Percentiles rank a stretch among this genome's conserved stretches.
Conservation (phyloP, 2,888 invertebrate species). For the Mesorhabditis sp. region DNA sequence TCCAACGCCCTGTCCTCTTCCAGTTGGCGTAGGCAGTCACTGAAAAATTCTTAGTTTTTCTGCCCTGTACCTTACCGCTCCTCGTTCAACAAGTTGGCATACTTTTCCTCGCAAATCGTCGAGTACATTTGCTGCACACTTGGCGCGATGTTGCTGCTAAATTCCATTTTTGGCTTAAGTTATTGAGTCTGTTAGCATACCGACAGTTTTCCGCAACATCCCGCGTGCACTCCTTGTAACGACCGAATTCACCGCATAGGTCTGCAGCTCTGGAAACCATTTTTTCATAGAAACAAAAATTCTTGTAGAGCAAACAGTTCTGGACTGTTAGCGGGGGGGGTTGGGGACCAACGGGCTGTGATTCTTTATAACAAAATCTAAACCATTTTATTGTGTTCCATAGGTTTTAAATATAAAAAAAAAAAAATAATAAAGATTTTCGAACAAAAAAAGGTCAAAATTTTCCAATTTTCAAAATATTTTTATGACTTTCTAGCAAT, state of each 20-base stretch:
- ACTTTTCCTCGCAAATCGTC: constrained; percentile 39
- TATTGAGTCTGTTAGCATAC: constrained; percentile 12
- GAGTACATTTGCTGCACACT: constrained; percentile 46
- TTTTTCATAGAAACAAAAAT: constrained; percentile 23
- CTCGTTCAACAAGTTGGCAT: constrained; percentile 31
- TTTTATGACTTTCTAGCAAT: no score
- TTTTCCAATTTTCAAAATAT: no score
- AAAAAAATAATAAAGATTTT: no score
- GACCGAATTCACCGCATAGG: constrained; percentile 37
- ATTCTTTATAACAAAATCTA: no score
- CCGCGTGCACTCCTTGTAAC: constrained; percentile 40
- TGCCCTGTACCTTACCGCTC: constrained; percentile 16
- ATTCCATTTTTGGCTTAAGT: not conserved
- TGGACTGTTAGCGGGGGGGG: no score
- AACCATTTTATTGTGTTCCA: no score
- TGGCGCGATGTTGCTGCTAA: constrained; percentile 29
- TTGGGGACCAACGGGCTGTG: no score
- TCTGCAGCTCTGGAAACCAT: constrained; percentile 26
- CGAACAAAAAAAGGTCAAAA: no score
- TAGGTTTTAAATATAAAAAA: no score
- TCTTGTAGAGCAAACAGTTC: no score
- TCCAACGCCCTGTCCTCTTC: not conserved
- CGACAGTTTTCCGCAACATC: constrained; percentile 37
- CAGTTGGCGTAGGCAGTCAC: not conserved
- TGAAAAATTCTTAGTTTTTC: not conserved